These are phyloP conservation scores for Oophaga sylvatica DNA, from an alignment of 2,797 vertebrate genomes.

Conservation along the genomic window DNA sequence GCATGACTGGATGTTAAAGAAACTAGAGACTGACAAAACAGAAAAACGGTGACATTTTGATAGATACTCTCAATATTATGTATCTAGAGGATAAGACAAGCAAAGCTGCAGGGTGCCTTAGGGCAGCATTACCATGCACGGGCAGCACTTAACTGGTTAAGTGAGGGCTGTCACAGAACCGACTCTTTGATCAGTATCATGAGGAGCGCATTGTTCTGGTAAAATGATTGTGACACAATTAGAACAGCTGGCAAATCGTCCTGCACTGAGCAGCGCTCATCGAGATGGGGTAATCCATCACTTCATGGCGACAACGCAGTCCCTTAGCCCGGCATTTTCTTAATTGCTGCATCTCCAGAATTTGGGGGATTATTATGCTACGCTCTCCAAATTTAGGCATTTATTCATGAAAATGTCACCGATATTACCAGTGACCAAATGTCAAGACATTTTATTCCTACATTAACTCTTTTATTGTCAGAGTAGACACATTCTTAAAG, in stretches of 20 bases:
- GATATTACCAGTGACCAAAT: constrained; percentile 41
- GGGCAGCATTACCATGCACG: constrained; percentile 29
- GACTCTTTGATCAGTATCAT: constrained; percentile 57
- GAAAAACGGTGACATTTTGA: constrained; percentile 27
- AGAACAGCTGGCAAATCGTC: constrained; percentile 59
- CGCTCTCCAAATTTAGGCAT: constrained; percentile 32
- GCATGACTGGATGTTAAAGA: constrained; percentile 17
- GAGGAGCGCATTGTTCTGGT: constrained; percentile 53
- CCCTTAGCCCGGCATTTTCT: constrained; percentile 46
- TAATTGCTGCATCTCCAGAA: constrained; percentile 58
- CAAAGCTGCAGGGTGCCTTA: neutral
- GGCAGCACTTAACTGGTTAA: constrained; percentile 55
- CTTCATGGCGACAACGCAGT: constrained; percentile 44
- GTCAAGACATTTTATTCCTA: constrained; percentile 18
- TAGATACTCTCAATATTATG: neutral
- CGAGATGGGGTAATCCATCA: constrained; percentile 59
- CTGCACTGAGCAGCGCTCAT: constrained; percentile 37
- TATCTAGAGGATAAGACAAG: constrained; percentile 23
- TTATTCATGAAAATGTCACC: constrained; percentile 22
- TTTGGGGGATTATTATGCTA: constrained; percentile 37
- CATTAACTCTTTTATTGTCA: neutral
- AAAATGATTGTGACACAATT: constrained; percentile 61
- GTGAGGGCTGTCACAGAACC: constrained; percentile 28
- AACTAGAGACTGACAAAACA: constrained; percentile 7
- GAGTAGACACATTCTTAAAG: neutral